Evolutionary conservation across 2,113 vertebrate genomes (phyloP).

Genomic region (Pollachius pollachius): DNA sequence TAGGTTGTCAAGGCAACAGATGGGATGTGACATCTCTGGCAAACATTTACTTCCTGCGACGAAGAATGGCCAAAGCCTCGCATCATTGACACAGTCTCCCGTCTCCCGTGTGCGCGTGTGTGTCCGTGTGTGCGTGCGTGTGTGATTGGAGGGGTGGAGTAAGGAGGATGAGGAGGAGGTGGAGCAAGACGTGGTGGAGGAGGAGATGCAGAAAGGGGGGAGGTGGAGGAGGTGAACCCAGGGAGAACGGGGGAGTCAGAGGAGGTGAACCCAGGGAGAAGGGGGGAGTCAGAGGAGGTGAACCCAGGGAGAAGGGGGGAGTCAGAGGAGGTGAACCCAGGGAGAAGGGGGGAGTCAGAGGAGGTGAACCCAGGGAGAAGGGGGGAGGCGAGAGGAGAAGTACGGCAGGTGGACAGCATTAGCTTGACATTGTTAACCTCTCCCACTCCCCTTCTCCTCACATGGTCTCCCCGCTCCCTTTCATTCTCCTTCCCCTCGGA

Average conservation of each 20-base stretch:
- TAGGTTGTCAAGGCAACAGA: constrained; percentile 43
- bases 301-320: too few relatives aligned
- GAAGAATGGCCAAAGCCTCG: neutral
- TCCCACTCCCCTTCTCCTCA: constrained; percentile 1
- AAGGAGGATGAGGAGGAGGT: constrained; percentile 33
- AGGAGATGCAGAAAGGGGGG: constrained; percentile 18
- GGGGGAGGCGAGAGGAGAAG: constrained; percentile 2
- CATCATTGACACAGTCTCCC: too few relatives aligned
- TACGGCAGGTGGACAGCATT: constrained; percentile 46
- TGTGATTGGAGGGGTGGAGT: constrained; percentile 27
- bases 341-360: too few relatives aligned
- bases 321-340: too few relatives aligned
- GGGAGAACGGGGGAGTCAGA: neutral
- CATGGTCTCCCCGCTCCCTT: neutral
- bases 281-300: too few relatives aligned
- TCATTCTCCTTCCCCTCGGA: constrained; percentile 1
- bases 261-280: neutral
- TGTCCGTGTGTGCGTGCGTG: neutral
- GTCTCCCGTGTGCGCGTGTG: too few relatives aligned
- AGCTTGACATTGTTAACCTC: constrained; percentile 19
- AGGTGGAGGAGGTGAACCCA: neutral
- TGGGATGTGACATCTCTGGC: constrained; percentile 44
- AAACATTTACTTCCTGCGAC: constrained; percentile 14
- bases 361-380: too few relatives aligned
- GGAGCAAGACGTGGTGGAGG: constrained; percentile 57